A percentile compares a stretch with the other conserved stretches of the same genome.
Conservation (phyloP, 2,888 invertebrate genomes). For the Panzeria rudis region DNA sequence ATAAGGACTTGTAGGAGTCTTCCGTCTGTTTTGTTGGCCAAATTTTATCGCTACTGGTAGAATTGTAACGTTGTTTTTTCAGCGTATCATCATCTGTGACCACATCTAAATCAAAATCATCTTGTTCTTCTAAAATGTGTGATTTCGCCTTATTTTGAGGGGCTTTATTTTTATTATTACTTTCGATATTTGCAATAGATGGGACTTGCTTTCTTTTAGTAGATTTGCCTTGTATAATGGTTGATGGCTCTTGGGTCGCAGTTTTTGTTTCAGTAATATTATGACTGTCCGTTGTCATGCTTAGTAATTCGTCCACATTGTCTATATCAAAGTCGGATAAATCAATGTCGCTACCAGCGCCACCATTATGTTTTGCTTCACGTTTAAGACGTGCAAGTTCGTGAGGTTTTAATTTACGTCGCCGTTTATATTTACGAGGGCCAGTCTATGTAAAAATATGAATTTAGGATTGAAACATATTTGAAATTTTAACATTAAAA, state of each 20-base stretch:
- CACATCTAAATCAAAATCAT: conserved; percentile 65
- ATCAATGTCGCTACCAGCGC: conserved; percentile 80
- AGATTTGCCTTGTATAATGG: background rate
- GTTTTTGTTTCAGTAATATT: conserved; percentile 51
- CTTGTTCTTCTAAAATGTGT: conserved; percentile 39
- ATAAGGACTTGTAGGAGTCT: conserved; percentile 83
- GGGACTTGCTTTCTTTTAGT: conserved; percentile 39
- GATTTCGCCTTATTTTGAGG: conserved; percentile 13
- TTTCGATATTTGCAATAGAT: background rate
- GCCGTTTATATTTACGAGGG: conserved; percentile 91
- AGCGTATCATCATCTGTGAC: conserved; percentile 39
- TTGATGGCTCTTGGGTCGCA: conserved; percentile 42
- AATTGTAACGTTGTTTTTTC: conserved; percentile 76
- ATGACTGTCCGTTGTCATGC: conserved; percentile 74
- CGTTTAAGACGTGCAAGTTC: conserved; percentile 84
- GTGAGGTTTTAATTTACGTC: conserved; percentile 89
- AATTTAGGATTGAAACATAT: background rate
- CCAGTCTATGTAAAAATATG: conserved; percentile 85
- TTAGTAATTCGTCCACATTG: conserved; percentile 83
- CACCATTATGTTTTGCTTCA: conserved; percentile 77
- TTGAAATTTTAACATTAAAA: too few relatives aligned
- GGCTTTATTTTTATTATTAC: conserved; percentile 54
- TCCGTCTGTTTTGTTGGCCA: conserved; percentile 82
- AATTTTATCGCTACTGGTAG: conserved; percentile 76
- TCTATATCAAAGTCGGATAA: conserved; percentile 82